Evolutionary conservation across 2,888 invertebrate species (phyloP), one percentile per base, ranked within the genome.

Genomic region (Mechanitis messenoides): DNA sequence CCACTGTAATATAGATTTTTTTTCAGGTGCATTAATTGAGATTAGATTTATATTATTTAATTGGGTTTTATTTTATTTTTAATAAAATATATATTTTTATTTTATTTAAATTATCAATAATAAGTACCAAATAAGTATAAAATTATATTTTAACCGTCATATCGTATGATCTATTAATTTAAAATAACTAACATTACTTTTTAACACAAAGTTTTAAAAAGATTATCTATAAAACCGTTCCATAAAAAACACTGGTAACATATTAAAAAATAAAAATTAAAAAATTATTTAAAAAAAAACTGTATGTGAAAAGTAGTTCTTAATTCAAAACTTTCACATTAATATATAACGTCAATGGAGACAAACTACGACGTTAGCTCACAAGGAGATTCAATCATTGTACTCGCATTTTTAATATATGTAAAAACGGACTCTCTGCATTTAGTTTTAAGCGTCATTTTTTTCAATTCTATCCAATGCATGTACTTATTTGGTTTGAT

Each of bases 381-480:
- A 63, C 66, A 71, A 69, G 67, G 70, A 74, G 71, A 74, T 74
- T 75, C 74, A 75, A 76, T 76, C 73, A 76, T 72, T 74, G 70
- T 69, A 70, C 70, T 68, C 66, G 58, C 60, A 59, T 60, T 67
- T 60, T 64, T 58, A 60, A 54, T 42, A 53, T 63, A 65, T 58
- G 63, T 53, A 56, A 64, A 67, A 62, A 64, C 60, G 61, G 56
- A 64, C 65, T 61, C 62, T 63, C 58, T 35, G 9, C 2, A 12
- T 33, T 50, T 35, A 42, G n/a, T 12, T 53, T 56, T 68, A 69
- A 63, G 68, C 46, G 46, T 55, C 53, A 67, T 55, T 65, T 64
- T 66, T 50, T 56, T 66, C 56, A 45, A 50, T 45, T 12, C 53
- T 47, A 45, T 46, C 33, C 47, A 60, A 46, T 62, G 66, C 61